Percentiles rank a stretch among this genome's conserved stretches.
These are phyloP conservation scores for Lepidocyrtinus sp. DNA, from an alignment of 2,888 invertebrate genomes.

Conservation along the genomic window DNA sequence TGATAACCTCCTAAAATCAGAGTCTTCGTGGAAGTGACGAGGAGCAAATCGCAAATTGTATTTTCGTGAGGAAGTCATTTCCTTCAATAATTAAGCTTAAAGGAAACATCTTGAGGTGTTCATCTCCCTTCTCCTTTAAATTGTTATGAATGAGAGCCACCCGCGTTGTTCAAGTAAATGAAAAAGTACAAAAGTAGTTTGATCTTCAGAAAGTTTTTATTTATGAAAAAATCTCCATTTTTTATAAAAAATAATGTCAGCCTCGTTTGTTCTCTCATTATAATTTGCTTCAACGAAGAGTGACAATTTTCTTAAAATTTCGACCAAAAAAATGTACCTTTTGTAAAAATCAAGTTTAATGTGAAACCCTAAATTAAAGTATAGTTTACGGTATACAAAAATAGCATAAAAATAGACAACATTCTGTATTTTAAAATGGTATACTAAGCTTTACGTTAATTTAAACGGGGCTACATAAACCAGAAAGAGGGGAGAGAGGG, in stretches of 20 bases:
- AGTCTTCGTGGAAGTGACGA: too few species aligned
- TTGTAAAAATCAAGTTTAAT: neutral
- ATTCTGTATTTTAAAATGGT: slow-evolving; percentile 46
- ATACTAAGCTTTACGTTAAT: too few species aligned
- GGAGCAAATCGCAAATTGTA: too few species aligned
- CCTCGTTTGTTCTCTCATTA: slow-evolving; percentile 55
- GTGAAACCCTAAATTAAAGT: neutral
- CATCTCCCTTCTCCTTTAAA: too few species aligned
- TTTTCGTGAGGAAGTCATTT: too few species aligned
- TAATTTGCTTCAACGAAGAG: neutral
- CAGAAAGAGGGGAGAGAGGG: neutral
- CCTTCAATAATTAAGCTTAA: too few species aligned
- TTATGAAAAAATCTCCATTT: slow-evolving; percentile 38
- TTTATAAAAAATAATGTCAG: slow-evolving; percentile 50
- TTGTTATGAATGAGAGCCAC: too few species aligned
- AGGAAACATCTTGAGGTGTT: too few species aligned
- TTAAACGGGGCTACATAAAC: slow-evolving; percentile 5
- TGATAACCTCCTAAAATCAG: too few species aligned
- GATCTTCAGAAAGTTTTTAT: slow-evolving; percentile 28
- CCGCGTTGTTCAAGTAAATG: too few species aligned
- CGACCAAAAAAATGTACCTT: slow-evolving; percentile 7
- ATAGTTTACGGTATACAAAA: slow-evolving; percentile 31
- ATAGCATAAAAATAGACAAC: slow-evolving; percentile 56
- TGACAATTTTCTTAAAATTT: slow-evolving; percentile 4
- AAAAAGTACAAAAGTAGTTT: slow-evolving; percentile 15